phyloP scores from a whole-genome alignment of 2,113 vertebrate genomes.

The Sclerurus mexicanus region DNA sequence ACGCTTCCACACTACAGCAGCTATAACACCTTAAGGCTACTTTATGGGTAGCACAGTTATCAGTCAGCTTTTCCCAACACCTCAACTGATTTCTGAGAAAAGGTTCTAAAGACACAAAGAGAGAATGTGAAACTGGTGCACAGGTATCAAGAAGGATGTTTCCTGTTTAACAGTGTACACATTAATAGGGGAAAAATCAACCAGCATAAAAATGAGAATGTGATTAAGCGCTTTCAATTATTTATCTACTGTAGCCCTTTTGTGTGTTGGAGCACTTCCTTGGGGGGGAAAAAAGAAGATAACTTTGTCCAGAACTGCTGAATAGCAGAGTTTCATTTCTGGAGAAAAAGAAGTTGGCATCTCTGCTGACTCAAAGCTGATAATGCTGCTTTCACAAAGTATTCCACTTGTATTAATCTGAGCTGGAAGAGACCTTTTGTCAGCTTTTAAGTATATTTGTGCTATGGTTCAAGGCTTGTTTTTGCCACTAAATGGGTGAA shows the following conservation, averaged over 20 bases:
- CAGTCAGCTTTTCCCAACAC: not conserved
- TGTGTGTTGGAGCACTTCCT: not conserved
- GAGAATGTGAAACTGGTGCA: not conserved
- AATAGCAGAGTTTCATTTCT: not conserved
- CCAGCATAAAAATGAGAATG: not conserved
- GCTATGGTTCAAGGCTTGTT: not conserved
- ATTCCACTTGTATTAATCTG: not conserved
- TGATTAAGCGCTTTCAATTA: not conserved
- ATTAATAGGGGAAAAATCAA: not conserved
- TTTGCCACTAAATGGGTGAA: not conserved
- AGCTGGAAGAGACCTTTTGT: not conserved
- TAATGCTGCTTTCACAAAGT: not conserved
- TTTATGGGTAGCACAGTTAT: not conserved
- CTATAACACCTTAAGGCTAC: accelerated
- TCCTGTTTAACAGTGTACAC: not conserved
- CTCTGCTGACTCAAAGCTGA: not conserved
- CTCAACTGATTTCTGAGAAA: not conserved
- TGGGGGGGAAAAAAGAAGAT: not conserved
- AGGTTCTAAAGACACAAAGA: not conserved
- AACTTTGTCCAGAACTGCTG: not conserved
- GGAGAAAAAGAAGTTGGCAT: not conserved
- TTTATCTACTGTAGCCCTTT: not conserved
- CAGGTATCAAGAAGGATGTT: not conserved
- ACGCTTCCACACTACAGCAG: not conserved
- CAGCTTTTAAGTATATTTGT: not conserved